A percentile compares a stretch with the other conserved stretches of the same genome.
phyloP scores from a whole-genome alignment of 1,140 invertebrate genomes.

The Caerostris extrusa region DNA sequence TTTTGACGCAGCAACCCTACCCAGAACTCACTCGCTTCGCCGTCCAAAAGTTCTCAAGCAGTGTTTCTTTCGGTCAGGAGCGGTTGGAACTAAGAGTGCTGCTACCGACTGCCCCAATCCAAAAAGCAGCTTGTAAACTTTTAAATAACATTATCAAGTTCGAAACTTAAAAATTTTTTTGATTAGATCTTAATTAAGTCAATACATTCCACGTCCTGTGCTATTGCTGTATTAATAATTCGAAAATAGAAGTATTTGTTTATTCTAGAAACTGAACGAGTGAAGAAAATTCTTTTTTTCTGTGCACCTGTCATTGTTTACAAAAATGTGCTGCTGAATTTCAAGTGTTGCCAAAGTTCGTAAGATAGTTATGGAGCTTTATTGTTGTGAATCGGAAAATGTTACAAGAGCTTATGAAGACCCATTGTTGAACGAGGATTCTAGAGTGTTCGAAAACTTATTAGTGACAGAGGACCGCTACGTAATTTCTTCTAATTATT shows the following conservation, averaged over 20 bases:
- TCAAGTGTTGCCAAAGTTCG: background rate
- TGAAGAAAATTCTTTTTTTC: background rate
- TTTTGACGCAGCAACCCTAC: conserved; percentile 4
- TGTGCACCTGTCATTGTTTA: conserved; percentile 66
- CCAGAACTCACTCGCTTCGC: background rate
- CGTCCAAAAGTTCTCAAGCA: background rate
- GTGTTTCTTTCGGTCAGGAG: conserved; percentile 48
- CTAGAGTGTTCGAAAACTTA: conserved; percentile 91
- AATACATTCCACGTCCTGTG: conserved; percentile 42
- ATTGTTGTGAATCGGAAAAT: conserved; percentile 66
- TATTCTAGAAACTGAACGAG: conserved; percentile 8
- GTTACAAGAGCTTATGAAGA: conserved; percentile 84
- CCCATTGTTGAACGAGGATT: conserved; percentile 89
- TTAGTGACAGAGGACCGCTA: conserved; percentile 91
- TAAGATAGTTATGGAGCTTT: conserved; percentile 68
- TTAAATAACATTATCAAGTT: background rate
- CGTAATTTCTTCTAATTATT: conserved; percentile 85
- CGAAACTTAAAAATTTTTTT: background rate
- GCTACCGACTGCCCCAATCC: conserved; percentile 37
- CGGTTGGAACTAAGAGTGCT: conserved; percentile 1
- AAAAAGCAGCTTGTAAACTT: conserved; percentile 51
- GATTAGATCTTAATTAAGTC: background rate
- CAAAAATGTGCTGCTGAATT: conserved; percentile 61
- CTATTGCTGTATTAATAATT: background rate
- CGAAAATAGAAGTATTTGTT: background rate